These are phyloP conservation scores for Lypha dubia DNA, from an alignment of 2,888 invertebrate genomes.

Conservation along the genomic window DNA sequence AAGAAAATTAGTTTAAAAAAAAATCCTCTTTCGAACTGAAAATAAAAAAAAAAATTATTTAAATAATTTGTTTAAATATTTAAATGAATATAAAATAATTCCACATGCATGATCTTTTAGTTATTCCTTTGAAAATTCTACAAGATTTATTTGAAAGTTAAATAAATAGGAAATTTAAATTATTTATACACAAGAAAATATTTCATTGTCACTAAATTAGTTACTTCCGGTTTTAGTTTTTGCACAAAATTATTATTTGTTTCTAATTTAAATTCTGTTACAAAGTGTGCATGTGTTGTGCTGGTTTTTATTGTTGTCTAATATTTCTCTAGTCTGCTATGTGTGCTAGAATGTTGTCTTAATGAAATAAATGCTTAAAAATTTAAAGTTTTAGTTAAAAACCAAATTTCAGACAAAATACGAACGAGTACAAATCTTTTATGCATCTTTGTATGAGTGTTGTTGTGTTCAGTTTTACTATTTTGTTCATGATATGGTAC, in stretches of 20 bases:
- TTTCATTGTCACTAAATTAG: slow-evolving; percentile 54
- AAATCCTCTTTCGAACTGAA: background rate
- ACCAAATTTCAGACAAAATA: background rate
- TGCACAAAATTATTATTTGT: background rate
- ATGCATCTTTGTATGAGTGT: too few relatives aligned
- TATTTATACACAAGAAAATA: slow-evolving; percentile 35
- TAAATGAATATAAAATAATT: slow-evolving; percentile 33
- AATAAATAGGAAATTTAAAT: slow-evolving; percentile 43
- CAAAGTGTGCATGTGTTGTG: background rate
- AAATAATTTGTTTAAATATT: slow-evolving; percentile 10
- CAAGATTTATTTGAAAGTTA: slow-evolving; percentile 27
- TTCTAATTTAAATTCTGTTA: slow-evolving; percentile 6
- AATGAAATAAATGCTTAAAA: slow-evolving; percentile 11
- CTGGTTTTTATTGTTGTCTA: slow-evolving; percentile 5
- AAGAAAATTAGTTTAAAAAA: too few relatives aligned
- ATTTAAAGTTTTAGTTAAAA: background rate
- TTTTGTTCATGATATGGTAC: slow-evolving; percentile 53
- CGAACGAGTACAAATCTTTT: background rate
- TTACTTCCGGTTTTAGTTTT: slow-evolving; percentile 24
- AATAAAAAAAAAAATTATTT: background rate
- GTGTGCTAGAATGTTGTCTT: slow-evolving; percentile 7
- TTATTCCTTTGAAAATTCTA: slow-evolving; percentile 2
- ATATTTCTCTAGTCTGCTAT: slow-evolving; percentile 16
- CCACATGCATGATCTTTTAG: slow-evolving; percentile 5
- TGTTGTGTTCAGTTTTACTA: slow-evolving; percentile 7